These are phyloP conservation scores for Scaptomyza parva DNA, from an alignment of 2,888 invertebrate species.

Conservation along the genomic window DNA sequence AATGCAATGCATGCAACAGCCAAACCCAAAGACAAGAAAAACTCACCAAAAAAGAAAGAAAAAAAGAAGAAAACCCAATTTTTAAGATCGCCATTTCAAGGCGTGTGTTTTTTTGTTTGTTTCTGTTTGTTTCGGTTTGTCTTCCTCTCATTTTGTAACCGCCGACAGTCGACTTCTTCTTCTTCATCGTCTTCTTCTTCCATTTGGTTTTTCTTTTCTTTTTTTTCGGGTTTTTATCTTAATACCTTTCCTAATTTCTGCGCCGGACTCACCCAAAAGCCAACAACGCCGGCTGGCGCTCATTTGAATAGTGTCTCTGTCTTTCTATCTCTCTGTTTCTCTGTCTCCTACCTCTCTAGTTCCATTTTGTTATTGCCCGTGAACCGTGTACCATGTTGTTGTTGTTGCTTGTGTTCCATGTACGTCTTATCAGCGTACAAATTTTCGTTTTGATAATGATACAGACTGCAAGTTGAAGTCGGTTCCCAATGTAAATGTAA, in stretches of 20 bases:
- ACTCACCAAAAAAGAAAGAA: too few species aligned
- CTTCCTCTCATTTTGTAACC: slow-evolving; percentile 32
- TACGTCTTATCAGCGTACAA: slow-evolving; percentile 68
- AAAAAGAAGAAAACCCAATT: slow-evolving; percentile 10
- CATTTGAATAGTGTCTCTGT: slow-evolving; percentile 78
- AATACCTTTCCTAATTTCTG: slow-evolving; percentile 79
- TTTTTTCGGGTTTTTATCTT: slow-evolving; percentile 69
- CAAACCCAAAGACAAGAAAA: slow-evolving; percentile 9
- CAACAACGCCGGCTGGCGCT: slow-evolving; percentile 54
- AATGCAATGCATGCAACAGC: too few species aligned
- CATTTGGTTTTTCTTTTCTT: slow-evolving; percentile 45
- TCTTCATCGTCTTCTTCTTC: slow-evolving; percentile 18
- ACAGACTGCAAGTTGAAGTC: slow-evolving; percentile 19
- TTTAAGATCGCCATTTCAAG: slow-evolving; percentile 63
- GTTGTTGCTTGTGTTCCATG: slow-evolving; percentile 59
- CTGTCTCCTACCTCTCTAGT: slow-evolving; percentile 27
- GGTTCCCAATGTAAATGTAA: background rate
- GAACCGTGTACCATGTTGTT: slow-evolving; percentile 28
- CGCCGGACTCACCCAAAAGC: slow-evolving; percentile 28
- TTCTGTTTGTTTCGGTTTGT: slow-evolving; percentile 13
- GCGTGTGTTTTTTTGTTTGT: slow-evolving; percentile 53
- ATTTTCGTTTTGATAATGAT: slow-evolving; percentile 79
- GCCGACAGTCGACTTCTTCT: slow-evolving; percentile 20
- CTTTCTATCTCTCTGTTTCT: too few species aligned
- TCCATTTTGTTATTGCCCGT: slow-evolving; percentile 23